Evolutionary conservation across 2,113 vertebrate species (phyloP), one percentile per base, ranked within the genome.

Genomic region (Tympanuchus pallidicinctus): DNA sequence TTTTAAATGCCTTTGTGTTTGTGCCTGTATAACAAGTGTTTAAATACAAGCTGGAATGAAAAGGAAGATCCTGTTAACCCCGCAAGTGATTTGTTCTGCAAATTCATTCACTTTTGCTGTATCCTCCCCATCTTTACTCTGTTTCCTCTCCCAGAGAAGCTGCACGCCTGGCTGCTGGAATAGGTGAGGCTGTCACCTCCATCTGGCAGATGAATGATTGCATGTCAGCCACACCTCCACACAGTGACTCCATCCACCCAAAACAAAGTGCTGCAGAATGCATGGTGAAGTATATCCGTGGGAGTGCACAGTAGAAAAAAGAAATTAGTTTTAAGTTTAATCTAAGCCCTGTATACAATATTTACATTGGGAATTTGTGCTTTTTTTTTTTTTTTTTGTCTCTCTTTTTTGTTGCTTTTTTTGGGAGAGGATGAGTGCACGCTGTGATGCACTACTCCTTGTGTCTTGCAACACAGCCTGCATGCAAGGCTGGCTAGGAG

Each of bases 341-440:
- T 47, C 3, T 67, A 77, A 94, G 14, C 20, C 12, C 75, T 27
- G 4, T 2, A 3, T 84, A 15, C 34, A 8, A 3, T 81, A n/a
- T 61, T 88, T 93, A 57, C 32, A 52, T 48, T 65, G 38, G 17
- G 69, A 36, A 57, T 86, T 89, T 10, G 11, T 65, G 27, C 24
- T 73, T 73, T 78, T 76, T 86, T 64, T 18, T 83, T 32, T 30
- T 19, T 81, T 89, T 17, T 28, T 28, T 27, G 25, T 27, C 30
- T 76, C 63, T 79, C 73, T 86, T 60, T 18, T 86, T n/a, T 34
- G 25, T 67, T 87, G 48, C 86, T 89, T 20, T 85, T 95, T 85
- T 85, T 66, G 71, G 72, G 76, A 70, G 69, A 54, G 27, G 27
- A 8, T 81, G 75, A 69, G 38, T 69, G 34, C 25, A 36, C 42